phyloP scores from a whole-genome alignment of 2,113 vertebrate genomes.

The Dicaeum eximium region DNA sequence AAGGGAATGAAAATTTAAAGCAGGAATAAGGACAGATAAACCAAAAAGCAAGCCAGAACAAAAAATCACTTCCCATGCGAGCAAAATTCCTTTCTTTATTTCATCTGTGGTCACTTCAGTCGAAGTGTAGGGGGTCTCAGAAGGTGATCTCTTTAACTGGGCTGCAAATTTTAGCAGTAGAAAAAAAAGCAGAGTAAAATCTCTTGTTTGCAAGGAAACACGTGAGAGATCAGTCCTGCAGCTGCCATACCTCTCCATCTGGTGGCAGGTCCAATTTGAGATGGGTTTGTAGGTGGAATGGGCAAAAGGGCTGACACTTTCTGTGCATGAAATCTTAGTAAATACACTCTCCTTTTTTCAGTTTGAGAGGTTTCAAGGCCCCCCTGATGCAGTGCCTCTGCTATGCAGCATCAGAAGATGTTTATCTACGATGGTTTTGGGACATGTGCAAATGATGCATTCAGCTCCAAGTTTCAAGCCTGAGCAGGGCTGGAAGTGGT shows the following conservation, averaged over 20 bases:
- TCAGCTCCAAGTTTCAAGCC: conserved; percentile 15
- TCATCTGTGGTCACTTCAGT: neutral
- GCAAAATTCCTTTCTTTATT: neutral
- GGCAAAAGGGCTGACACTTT: neutral
- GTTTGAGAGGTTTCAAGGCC: neutral
- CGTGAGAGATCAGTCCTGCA: neutral
- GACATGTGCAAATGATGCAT: neutral
- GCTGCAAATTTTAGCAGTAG: neutral
- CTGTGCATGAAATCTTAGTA: neutral
- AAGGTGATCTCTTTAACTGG: neutral
- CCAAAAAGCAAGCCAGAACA: neutral
- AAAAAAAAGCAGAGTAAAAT: neutral
- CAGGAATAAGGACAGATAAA: neutral
- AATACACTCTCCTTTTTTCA: neutral
- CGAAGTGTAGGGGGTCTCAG: neutral
- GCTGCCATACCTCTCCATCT: neutral
- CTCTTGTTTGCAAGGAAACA: neutral
- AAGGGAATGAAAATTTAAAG: neutral
- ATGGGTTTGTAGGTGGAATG: neutral
- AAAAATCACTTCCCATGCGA: neutral
- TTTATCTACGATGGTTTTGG: neutral
- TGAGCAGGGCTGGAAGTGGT: neutral
- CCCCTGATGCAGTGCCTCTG: neutral
- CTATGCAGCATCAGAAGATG: neutral
- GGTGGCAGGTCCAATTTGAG: neutral